Evolutionary conservation across 2,888 invertebrate genomes (phyloP), one percentile per base, ranked within the genome.

Genomic region (Metalampra italica): DNA sequence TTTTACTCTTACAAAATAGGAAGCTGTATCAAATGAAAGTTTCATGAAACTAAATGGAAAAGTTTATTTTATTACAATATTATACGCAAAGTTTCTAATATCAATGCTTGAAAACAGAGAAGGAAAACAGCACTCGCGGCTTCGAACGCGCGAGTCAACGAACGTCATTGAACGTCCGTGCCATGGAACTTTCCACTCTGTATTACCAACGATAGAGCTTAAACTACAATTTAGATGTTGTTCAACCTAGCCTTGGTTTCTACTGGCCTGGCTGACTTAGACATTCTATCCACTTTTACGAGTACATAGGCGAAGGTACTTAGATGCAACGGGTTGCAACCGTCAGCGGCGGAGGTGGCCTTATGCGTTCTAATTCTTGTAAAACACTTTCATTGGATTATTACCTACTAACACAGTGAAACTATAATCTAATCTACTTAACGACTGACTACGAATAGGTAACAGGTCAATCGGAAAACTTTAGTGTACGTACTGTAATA

Each of bases 281-380:
- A 89, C 88, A 88, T 89, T 89, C 88, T 89, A 89, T 88, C 88
- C 87, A 89, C 88, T 89, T 88, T 89, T 89, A 88, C 83, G 74
- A 84, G 85, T 84, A 85, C 86, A 81, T 82, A 71, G 70, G 75
- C 80, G 82, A 84, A 87, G 85, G 80, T 82, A 82, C 78, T 77
- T 71, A 63, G 61, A 71, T 75, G 73, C 73, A 77, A 74, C 74
- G 67, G 67, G 60, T 71, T 71, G 50, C 70, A 74, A 71, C 3
- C 62, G 68, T 64, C 60, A 68, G 58, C 66, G 56, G 64, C 66
- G 47, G 53, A 49, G 57, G 39, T n/a, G 15, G 64, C 68, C 67
- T 78, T 76, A 77, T 59, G 74, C 68, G 75, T 73, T 75, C 75
- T 72, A 75, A 73, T 80, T 79, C 77, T 70, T 63, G 53, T 53